Evolutionary conservation across 2,888 invertebrate species (phyloP).

Genomic region (Agonum fuliginosum): DNA sequence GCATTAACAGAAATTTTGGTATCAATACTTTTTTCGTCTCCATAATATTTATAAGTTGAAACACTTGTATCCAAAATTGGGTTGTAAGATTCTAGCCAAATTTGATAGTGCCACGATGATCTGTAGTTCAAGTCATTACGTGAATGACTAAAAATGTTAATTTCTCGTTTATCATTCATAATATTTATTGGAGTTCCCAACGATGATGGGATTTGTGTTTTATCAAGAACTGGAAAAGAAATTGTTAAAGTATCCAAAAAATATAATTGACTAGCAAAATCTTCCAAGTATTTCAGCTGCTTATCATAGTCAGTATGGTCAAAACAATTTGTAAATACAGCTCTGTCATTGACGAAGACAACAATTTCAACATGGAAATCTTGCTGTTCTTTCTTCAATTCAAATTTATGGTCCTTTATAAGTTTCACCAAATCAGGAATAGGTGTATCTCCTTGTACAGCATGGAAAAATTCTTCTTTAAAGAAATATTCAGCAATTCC

Average conservation of each 20-base stretch:
- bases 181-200: constrained; percentile 26
- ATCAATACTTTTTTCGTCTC: neutral
- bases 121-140: neutral
- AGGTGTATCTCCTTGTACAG: neutral
- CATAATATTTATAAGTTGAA: constrained; percentile 10
- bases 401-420: constrained; percentile 11
- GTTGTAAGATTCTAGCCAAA: constrained; percentile 28
- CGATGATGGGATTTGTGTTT: neutral
- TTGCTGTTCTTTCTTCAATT: neutral
- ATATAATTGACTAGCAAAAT: neutral
- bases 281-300: neutral
- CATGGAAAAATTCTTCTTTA: neutral
- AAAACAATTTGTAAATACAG: neutral
- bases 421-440: constrained; percentile 29
- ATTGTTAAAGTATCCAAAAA: neutral
- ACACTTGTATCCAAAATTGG: neutral
- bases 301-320: neutral
- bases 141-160: no score
- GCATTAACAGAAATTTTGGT: neutral
- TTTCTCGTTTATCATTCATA: constrained; percentile 5
- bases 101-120: constrained; percentile 8
- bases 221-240: constrained; percentile 15
- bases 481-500: neutral
- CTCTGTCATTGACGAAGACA: constrained; percentile 3
- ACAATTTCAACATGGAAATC: constrained; percentile 26